A percentile compares a stretch with the other conserved stretches of the same genome.
Evolutionary conservation across 2,888 invertebrate genomes (phyloP).

Genomic region (Bursaphelenchus okinawaensis): DNA sequence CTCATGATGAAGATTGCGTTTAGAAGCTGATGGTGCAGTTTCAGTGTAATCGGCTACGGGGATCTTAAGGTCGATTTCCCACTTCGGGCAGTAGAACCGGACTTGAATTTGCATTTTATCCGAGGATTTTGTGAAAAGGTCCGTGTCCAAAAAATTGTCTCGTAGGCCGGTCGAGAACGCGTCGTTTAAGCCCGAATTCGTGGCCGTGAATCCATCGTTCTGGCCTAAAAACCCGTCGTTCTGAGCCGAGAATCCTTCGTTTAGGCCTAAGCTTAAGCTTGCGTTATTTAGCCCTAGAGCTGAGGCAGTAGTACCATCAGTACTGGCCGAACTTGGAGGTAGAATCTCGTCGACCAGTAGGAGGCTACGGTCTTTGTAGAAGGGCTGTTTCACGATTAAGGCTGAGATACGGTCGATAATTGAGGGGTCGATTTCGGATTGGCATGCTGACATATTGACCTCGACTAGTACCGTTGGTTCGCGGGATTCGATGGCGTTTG

Average conservation of each 20-base stretch:
- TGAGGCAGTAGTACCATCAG: background rate
- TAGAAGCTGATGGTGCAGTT: conserved; percentile 14
- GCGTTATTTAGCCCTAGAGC: too few species aligned
- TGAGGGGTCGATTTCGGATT: conserved; percentile 45
- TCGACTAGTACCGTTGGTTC: conserved; percentile 7
- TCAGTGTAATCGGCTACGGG: conserved; percentile 24
- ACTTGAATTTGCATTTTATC: conserved; percentile 14
- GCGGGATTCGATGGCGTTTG: background rate
- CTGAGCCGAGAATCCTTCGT: too few species aligned
- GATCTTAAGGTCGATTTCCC: conserved; percentile 27
- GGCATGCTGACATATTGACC: conserved; percentile 23
- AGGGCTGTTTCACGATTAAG: conserved; percentile 21
- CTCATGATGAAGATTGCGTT: conserved; percentile 42
- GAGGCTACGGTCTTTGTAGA: conserved; percentile 9
- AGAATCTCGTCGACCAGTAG: background rate
- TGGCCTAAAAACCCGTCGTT: too few species aligned
- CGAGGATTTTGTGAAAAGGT: conserved; percentile 5
- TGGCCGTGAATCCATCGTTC: too few species aligned
- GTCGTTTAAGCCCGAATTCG: background rate
- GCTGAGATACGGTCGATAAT: conserved; percentile 37
- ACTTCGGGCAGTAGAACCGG: conserved; percentile 24
- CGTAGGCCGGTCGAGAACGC: conserved; percentile 3
- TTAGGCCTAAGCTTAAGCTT: too few species aligned
- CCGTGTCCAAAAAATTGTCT: conserved; percentile 13
- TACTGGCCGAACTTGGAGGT: background rate